These are phyloP conservation scores for Eilema depressum DNA, from an alignment of 2,888 invertebrate species.

Conservation along the genomic window DNA sequence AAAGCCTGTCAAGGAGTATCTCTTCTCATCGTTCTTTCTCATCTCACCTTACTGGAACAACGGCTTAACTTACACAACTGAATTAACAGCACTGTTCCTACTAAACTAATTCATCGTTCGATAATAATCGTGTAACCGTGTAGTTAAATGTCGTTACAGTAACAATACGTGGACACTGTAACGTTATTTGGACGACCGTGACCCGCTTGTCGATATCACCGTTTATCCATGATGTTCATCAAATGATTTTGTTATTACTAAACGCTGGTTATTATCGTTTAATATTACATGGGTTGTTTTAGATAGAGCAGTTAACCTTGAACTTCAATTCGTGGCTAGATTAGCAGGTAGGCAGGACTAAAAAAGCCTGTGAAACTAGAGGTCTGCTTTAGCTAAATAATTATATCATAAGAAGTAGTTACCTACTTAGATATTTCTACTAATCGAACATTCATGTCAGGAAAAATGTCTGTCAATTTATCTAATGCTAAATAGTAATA, in stretches of 20 bases:
- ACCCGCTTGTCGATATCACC: neutral
- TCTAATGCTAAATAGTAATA: no score
- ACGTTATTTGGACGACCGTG: neutral
- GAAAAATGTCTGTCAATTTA: no score
- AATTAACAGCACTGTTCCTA: neutral
- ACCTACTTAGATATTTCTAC: no score
- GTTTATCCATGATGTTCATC: slow-evolving; percentile 8
- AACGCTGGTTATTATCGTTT: slow-evolving; percentile 3
- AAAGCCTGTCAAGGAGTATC: no score
- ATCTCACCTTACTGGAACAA: no score
- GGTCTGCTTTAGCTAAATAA: neutral
- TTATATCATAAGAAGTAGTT: neutral
- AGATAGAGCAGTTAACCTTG: neutral
- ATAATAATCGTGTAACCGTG: neutral
- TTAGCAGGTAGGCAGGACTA: neutral
- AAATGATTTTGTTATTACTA: slow-evolving; percentile 20
- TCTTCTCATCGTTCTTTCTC: no score
- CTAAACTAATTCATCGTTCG: neutral
- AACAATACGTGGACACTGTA: neutral
- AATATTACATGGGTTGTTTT: neutral
- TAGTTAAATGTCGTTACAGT: neutral
- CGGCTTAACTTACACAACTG: no score
- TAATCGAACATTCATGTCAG: no score
- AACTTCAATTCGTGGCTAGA: neutral
- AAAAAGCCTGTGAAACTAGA: neutral